Evolutionary conservation across 1,140 invertebrate genomes (phyloP).

Genomic region (Drosophila bocki): DNA sequence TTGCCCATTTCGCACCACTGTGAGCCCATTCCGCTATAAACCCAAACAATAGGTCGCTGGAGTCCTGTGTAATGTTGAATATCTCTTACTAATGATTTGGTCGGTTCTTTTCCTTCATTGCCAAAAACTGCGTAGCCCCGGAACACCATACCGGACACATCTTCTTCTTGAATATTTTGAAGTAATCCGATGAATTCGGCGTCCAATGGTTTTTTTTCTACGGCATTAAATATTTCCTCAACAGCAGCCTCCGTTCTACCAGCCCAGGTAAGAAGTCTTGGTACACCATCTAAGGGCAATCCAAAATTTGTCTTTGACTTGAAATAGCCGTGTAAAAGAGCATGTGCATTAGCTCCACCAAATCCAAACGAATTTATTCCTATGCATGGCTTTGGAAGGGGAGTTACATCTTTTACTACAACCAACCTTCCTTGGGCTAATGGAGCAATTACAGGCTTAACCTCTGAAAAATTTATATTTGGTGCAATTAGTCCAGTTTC

Average conservation of each 20-base stretch:
- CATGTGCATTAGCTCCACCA: slow-evolving; percentile 91
- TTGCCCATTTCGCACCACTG: slow-evolving; percentile 95
- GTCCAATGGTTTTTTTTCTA: slow-evolving; percentile 87
- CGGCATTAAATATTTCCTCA: slow-evolving; percentile 88
- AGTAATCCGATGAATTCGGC: slow-evolving; percentile 87
- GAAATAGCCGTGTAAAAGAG: slow-evolving; percentile 88
- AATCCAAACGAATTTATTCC: slow-evolving; percentile 95
- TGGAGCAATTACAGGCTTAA: slow-evolving; percentile 91
- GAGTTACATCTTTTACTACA: slow-evolving; percentile 89
- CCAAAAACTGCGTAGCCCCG: slow-evolving; percentile 87
- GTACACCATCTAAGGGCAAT: slow-evolving; percentile 86
- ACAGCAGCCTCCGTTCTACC: slow-evolving; percentile 89
- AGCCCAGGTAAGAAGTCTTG: slow-evolving; percentile 86
- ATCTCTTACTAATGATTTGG: slow-evolving; percentile 85
- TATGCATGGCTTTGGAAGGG: slow-evolving; percentile 88
- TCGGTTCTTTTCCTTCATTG: slow-evolving; percentile 85
- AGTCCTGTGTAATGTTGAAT: slow-evolving; percentile 87
- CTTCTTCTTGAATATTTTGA: slow-evolving; percentile 86
- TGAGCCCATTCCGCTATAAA: slow-evolving; percentile 96
- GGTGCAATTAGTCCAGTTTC: slow-evolving; percentile 90
- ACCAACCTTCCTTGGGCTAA: slow-evolving; percentile 89
- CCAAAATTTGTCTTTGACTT: slow-evolving; percentile 86
- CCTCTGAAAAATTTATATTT: slow-evolving; percentile 91
- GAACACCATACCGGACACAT: slow-evolving; percentile 87
- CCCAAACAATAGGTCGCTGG: slow-evolving; percentile 91